Percentiles rank a stretch among this genome's conserved stretches.
These are phyloP conservation scores for Vanacampus margaritifer DNA, from an alignment of 2,113 vertebrate species.

Conservation along the genomic window DNA sequence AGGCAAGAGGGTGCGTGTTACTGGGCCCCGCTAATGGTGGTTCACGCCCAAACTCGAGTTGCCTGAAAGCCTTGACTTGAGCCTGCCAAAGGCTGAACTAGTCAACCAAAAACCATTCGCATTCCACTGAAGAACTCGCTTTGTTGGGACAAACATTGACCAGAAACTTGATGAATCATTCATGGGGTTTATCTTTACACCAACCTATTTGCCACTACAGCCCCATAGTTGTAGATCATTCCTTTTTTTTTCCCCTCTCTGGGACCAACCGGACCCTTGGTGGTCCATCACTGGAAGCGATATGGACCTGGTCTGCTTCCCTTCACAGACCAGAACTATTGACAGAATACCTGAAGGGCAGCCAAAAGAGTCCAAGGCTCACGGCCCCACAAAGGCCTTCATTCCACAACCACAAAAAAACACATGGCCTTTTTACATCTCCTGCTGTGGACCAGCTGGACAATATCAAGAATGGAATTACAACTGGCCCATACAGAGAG, in stretches of 20 bases:
- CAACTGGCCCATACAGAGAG: conserved; percentile 49
- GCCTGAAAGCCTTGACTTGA: conserved; percentile 52
- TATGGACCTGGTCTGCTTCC: conserved; percentile 35
- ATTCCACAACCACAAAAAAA: conserved; percentile 36
- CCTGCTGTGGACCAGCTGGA: conserved; percentile 51
- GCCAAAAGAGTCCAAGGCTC: conserved; percentile 28
- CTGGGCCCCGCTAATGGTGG: conserved; percentile 68
- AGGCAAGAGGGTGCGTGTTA: conserved; percentile 70
- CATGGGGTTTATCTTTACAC: conserved; percentile 53
- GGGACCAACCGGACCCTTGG: conserved; percentile 42
- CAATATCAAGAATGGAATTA: conserved; percentile 53
- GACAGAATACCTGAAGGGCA: conserved; percentile 48
- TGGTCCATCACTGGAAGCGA: conserved; percentile 33
- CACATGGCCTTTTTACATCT: conserved; percentile 47
- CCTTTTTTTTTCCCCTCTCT: conserved; percentile 31
- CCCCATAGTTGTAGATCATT: conserved; percentile 42
- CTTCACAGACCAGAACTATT: conserved; percentile 43
- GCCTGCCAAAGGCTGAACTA: conserved; percentile 55
- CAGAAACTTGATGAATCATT: conserved; percentile 60
- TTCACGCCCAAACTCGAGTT: conserved; percentile 39
- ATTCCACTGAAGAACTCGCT: conserved; percentile 43
- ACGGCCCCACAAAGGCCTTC: conserved; percentile 34
- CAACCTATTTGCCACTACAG: conserved; percentile 56
- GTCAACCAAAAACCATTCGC: conserved; percentile 32
- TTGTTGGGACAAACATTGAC: conserved; percentile 63